Percentiles rank a stretch among this genome's conserved stretches.
Evolutionary conservation across 1,140 invertebrate species (phyloP).

Genomic region (Adelges cooleyi): DNA sequence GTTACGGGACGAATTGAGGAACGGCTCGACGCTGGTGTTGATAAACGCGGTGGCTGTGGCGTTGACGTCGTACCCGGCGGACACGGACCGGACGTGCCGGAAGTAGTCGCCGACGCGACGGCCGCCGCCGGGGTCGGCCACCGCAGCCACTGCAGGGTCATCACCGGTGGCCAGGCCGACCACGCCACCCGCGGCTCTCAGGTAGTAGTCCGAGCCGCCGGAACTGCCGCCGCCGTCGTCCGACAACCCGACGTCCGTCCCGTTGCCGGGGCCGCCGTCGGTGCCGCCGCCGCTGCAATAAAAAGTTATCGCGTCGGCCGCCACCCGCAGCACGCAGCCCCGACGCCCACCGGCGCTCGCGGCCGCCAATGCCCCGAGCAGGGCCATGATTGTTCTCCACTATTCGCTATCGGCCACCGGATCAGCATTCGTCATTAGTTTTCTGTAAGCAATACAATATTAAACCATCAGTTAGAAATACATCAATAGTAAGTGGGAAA

Average conservation of each 20-base stretch:
- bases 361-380: slow-evolving; percentile 20
- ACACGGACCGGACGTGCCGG: slow-evolving; percentile 11
- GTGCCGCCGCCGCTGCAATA: not conserved
- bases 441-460: not conserved
- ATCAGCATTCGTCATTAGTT: slow-evolving; percentile 7
- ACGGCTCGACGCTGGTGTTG: not conserved
- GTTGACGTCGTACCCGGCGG: not conserved
- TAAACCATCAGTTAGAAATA: no score
- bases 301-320: slow-evolving; percentile 22
- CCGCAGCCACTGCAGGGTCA: no score
- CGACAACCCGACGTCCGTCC: no score
- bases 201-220: not conserved
- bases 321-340: slow-evolving; percentile 23
- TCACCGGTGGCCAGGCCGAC: not conserved
- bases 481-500: no score
- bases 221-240: not conserved
- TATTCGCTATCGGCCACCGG: not conserved
- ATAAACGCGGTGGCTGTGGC: not conserved
- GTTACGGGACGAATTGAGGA: not conserved
- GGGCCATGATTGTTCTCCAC: slow-evolving; percentile 11
- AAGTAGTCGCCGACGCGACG: not conserved
- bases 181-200: not conserved
- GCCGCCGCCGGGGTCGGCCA: not conserved
- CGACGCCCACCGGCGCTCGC: not conserved
- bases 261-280: not conserved